Evolutionary conservation across 1,140 invertebrate genomes (phyloP), one percentile per base, ranked within the genome.

Genomic region (Heliconius himera): DNA sequence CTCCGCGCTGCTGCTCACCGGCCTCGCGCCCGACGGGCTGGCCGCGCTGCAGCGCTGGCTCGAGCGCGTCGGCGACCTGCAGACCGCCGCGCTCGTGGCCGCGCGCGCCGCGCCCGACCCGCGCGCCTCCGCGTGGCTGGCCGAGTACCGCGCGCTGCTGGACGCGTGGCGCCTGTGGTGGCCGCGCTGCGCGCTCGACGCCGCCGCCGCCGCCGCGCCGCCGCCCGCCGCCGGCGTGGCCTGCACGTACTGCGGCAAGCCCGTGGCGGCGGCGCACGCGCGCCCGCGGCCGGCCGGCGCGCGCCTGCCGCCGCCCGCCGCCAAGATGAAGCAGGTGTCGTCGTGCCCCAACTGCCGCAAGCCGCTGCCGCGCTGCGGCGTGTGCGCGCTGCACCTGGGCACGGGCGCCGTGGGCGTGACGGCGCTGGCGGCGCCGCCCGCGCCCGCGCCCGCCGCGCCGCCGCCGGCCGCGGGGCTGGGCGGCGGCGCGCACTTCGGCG

Each of bases 241-340:
- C 8, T 99, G 99, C 94, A 98, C 98, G 89, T 99, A 98, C 95
- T 99, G 99, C 95, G 97, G 98, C 5, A 99, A 99, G 94, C 97
- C 97, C 81, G 98, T 99, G 79, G 98, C 98, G 0, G 96, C 97
- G 93, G 95, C 97, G 79, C 96, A 96, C 77, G 96, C 95, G 94
- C 89, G 96, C 90, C 85, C 95, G 90, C 88, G 96, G 92, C 87
- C 95, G 83, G 92, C 96, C 46, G 96, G 96, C 87, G 96, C 96
- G 41, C 95, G 96, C 83, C 94, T 96, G 76, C 95, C 96, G 75
- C 91, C 91, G 81, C 89, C 90, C 73, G 90, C 91, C 73, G 90
- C 89, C 80, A 93, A 93, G 84, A 89, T 93, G 89, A 93, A 93
- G 83, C 92, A 98, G 96, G 96, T 98, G 88, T 97, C 98, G 11